Evolutionary conservation across 2,113 vertebrate genomes (phyloP).

Genomic region (Phyllostomus hastatus): DNA sequence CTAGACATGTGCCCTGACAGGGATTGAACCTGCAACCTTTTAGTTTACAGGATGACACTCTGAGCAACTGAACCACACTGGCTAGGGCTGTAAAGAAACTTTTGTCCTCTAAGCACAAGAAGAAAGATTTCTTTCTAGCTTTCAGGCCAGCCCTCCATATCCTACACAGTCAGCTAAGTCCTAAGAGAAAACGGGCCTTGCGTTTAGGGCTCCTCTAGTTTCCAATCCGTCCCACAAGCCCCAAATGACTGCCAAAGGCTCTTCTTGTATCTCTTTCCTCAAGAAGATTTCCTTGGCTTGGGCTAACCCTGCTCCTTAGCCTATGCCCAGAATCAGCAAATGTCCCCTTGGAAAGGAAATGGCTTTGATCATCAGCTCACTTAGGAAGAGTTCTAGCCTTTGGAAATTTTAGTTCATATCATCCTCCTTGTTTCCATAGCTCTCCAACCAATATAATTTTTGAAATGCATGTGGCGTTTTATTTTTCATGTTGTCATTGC

Average conservation of each 20-base stretch:
- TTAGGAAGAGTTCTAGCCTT: background rate
- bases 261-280: background rate
- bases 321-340: background rate
- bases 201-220: background rate
- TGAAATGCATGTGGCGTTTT: background rate
- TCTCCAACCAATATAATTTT: background rate
- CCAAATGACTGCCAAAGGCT: background rate
- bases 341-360: background rate
- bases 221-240: background rate
- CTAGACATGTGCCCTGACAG: too few relatives aligned
- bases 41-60: too few relatives aligned
- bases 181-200: background rate
- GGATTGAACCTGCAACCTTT: too few relatives aligned
- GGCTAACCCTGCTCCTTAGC: background rate
- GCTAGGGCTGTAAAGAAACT: background rate
- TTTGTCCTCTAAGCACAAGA: constrained; percentile 10
- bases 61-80: too few relatives aligned
- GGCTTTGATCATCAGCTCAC: background rate
- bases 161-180: background rate
- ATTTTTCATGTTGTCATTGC: background rate
- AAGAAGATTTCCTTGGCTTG: constrained; percentile 23
- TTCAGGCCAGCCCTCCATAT: background rate
- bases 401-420: background rate
- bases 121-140: background rate
- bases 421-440: background rate